Base-by-base conservation (phyloP, 2,113 vertebrate genomes). In the Pollimyrus isidori region DNA sequence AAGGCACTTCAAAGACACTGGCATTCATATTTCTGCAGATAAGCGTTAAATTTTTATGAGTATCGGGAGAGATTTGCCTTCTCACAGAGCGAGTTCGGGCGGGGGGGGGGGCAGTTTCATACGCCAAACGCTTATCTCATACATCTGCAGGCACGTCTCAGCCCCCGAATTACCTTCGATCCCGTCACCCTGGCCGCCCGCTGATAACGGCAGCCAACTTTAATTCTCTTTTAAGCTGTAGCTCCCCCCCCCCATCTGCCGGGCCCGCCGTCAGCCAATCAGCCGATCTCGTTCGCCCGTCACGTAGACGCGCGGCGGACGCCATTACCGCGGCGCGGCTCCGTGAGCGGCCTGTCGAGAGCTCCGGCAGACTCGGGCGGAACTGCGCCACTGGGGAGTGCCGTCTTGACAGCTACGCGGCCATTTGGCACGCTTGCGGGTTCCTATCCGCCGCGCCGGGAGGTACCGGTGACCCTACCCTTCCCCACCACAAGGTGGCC, bases 151-250 rank as follows among this genome's bases (percentile, higher is more conserved):
- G 52, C 88, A 85, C 89, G 86, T 90, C 91, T 90, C 89, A 88
- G 62, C 89, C 90, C 90, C 89, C 56, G 90, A 88, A 90, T 91
- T 62, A 90, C 89, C 93, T 91, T 88, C 90, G 92, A 94, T 92
- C 91, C 91, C 89, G 85, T 49, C 49, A 30, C 46, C 90, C n/a
- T 92, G 90, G 92, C 92, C 90, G 53, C 82, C 89, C 80, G 88
- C 91, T 88, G 88, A 91, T 93, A 93, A 94, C 91, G 91, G 93
- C 93, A 90, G 87, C 92, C 91, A 76, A 15, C 83, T 90, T 42
- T 87, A 88, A 92, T 92, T 90, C 89, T 92, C 92, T 92, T 93
- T 90, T 65, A 89, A 73, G 87, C 86, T 88, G 89, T 50, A 87
- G 93, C 93, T 92, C 91, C 10, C 1, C 91, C 10, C 1, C 65